Evolutionary conservation across 2,888 invertebrate species (phyloP).

Genomic region (Priocnemis perturbator): DNA sequence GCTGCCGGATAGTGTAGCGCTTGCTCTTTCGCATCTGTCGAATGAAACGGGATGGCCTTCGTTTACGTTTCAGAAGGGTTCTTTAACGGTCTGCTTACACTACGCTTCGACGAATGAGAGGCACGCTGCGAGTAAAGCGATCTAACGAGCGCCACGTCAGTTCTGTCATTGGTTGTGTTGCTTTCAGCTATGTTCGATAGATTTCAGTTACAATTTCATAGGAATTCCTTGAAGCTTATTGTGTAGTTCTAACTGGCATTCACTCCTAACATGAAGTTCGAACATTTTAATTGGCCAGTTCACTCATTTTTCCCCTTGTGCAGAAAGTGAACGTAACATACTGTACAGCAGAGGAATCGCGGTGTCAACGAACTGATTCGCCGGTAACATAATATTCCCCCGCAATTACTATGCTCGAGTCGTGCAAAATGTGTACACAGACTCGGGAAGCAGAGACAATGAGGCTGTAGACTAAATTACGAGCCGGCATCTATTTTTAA

Average conservation of each 20-base stretch:
- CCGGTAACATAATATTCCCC: too few relatives aligned
- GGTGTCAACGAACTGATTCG: too few relatives aligned
- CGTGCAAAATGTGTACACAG: neutral
- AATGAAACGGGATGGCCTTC: neutral
- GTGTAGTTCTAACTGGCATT: too few relatives aligned
- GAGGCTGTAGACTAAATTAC: constrained; percentile 25
- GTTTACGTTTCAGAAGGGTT: constrained; percentile 1
- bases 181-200: too few relatives aligned
- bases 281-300: neutral
- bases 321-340: neutral
- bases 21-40: constrained; percentile 55
- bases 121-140: too few relatives aligned
- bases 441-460: neutral
- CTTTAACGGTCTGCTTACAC: neutral
- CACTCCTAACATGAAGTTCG: too few relatives aligned
- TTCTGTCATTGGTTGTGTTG: too few relatives aligned
- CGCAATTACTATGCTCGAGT: too few relatives aligned
- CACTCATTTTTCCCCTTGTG: neutral
- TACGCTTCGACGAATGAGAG: neutral
- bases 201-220: neutral
- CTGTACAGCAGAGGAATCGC: too few relatives aligned
- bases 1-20: constrained; percentile 48
- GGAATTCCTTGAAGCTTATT: too few relatives aligned
- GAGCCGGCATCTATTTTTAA: constrained; percentile 24
- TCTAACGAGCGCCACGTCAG: too few relatives aligned